phyloP scores from a whole-genome alignment of 1,140 invertebrate genomes.

The Eupristina koningsbergeri region DNA sequence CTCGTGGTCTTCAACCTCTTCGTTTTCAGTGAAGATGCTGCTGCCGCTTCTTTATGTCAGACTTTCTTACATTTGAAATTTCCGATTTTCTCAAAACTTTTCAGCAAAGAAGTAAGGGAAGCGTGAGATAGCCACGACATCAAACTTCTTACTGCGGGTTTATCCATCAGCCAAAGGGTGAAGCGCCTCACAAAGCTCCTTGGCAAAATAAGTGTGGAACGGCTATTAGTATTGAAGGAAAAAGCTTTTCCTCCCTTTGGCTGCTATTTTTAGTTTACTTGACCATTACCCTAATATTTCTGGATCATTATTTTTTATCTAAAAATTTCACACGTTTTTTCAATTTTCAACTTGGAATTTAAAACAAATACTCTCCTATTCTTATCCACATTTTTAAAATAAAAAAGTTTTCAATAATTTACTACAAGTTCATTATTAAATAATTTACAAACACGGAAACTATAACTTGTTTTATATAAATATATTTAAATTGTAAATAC shows the following conservation, averaged over 20 bases:
- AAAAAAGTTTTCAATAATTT: too few species aligned
- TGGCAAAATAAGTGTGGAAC: not conserved
- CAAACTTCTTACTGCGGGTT: not conserved
- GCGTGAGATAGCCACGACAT: conserved; percentile 38
- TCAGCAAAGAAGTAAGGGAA: conserved; percentile 28
- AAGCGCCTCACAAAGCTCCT: not conserved
- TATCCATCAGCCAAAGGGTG: not conserved
- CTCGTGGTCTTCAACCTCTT: not conserved
- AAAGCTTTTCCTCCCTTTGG: not conserved
- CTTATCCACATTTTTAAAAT: not conserved
- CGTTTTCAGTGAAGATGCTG: not conserved
- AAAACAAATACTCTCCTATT: not conserved
- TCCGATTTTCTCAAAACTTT: conserved; percentile 50
- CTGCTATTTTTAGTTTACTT: not conserved
- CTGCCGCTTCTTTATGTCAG: conserved; percentile 17
- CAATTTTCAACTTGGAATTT: too few species aligned
- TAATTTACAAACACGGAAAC: too few species aligned
- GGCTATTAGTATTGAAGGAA: not conserved
- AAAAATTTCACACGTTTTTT: not conserved
- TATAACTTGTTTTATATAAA: too few species aligned
- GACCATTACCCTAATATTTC: not conserved
- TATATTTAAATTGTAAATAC: too few species aligned
- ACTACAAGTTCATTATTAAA: too few species aligned
- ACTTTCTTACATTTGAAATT: conserved; percentile 42
- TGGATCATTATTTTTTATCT: not conserved